Evolutionary conservation across 2,797 vertebrate genomes (phyloP).

Genomic region (Perodicticus potto): DNA sequence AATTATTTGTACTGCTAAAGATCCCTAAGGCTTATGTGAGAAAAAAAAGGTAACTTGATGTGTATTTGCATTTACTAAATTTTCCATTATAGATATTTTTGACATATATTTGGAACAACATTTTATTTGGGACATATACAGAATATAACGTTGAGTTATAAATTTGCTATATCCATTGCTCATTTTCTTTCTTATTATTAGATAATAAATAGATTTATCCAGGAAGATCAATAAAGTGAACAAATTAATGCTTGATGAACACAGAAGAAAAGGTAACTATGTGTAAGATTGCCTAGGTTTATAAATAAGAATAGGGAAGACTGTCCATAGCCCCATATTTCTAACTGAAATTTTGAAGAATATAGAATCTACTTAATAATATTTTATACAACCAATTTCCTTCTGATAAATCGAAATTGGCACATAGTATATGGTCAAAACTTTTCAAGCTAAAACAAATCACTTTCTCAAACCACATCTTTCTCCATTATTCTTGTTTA

Average conservation of each 20-base stretch:
- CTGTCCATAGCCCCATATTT: neutral
- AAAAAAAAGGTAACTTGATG: neutral
- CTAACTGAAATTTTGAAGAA: conserved; percentile 29
- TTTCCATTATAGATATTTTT: neutral
- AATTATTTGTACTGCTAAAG: neutral
- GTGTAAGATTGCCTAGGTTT: neutral
- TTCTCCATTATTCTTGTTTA: conserved; percentile 32
- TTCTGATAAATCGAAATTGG: neutral
- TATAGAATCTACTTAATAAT: neutral
- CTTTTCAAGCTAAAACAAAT: conserved; percentile 36
- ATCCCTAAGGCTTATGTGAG: neutral
- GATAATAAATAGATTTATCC: neutral
- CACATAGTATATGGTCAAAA: neutral
- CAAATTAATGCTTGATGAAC: neutral
- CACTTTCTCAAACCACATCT: neutral
- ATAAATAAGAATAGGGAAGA: conserved; percentile 21
- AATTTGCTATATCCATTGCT: conserved; percentile 41
- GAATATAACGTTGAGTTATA: neutral
- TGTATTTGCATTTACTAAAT: neutral
- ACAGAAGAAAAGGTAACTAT: conserved; percentile 12
- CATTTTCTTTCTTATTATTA: conserved; percentile 42
- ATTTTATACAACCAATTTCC: neutral
- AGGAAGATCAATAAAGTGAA: conserved; percentile 25
- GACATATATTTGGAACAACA: neutral
- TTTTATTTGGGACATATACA: neutral